Evolutionary conservation across 2,888 invertebrate species (phyloP), one percentile per base, ranked within the genome.

Genomic region (Mactromeris polynyma): DNA sequence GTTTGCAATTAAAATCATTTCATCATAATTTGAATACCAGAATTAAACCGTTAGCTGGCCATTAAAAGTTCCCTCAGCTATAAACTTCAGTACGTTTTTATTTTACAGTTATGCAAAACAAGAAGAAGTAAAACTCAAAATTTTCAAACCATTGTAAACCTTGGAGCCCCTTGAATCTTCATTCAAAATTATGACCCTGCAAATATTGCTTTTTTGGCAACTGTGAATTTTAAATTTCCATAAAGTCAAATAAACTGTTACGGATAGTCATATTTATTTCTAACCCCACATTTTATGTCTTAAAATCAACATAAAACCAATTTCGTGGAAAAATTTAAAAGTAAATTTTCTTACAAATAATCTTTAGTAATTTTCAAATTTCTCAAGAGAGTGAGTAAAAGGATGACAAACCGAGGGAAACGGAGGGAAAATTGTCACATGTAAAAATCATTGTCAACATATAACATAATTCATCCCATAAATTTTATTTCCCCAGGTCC

Each of bases 361-460:
- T 64, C 58, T 64, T 64, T 26, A 26, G n/a, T 64, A 64, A 64
- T 26, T 64, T 64, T 64, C 26, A 26, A 64, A 64, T 64, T 64
- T 64, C 58, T 64, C 58, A 26, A 64, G 58, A 64, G 58, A 64
- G 26, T 9, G 26, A 26, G 58, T 64, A 9, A 26, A 26, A 64
- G 4, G 21, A 64, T 26, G n/a, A 64, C 58, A 64, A 64, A 64
- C 1, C 26, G 58, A 17, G 46, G 46, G 17, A 46, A 46, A 46
- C 46, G 14, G 14, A 26, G 26, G 36, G 36, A 73, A 73, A 73
- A 14, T 73, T 73, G 36, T 73, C 33, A 73, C 73, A 73, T 73
- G 73, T 73, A 36, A 73, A 73, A 64, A n/a, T 64, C 58, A 64
- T 64, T 64, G 58, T 64, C 58, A 64, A 81, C 81, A 46, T 81